Conservation (phyloP, 2,113 vertebrate species). For the Misgurnus anguillicaudatus region DNA sequence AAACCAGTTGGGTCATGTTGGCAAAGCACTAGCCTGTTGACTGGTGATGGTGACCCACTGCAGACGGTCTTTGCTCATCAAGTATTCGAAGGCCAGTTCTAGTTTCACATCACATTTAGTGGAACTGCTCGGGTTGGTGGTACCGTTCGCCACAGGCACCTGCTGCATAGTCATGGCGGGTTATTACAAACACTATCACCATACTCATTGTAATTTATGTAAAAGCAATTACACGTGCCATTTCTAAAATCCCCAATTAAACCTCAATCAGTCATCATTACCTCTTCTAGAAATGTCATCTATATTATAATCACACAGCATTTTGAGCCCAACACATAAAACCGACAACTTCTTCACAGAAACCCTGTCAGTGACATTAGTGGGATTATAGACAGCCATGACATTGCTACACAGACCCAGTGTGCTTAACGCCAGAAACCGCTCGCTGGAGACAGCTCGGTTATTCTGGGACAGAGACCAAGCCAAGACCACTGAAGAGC, state of each 20-base stretch:
- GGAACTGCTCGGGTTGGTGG: slow-evolving; percentile 78
- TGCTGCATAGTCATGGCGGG: slow-evolving; percentile 61
- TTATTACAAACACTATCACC: slow-evolving; percentile 16
- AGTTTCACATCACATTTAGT: slow-evolving; percentile 90
- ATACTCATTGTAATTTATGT: slow-evolving; percentile 11
- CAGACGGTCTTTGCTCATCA: slow-evolving; percentile 97
- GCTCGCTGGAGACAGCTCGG: slow-evolving; percentile 1
- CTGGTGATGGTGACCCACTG: slow-evolving; percentile 99
- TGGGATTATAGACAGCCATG: neutral
- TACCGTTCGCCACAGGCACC: slow-evolving; percentile 86
- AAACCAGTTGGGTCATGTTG: too few species aligned
- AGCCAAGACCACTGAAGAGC: neutral
- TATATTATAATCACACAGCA: neutral
- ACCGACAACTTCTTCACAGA: neutral
- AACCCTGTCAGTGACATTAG: slow-evolving; percentile 8
- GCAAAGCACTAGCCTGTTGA: slow-evolving; percentile 81
- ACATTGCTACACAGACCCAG: slow-evolving; percentile 1
- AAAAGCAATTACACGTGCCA: neutral
- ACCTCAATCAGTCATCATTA: slow-evolving; percentile 23
- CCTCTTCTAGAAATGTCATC: slow-evolving; percentile 16
- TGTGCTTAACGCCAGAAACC: neutral
- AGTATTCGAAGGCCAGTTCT: slow-evolving; percentile 96
- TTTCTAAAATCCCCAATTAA: slow-evolving; percentile 11
- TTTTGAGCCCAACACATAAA: neutral
- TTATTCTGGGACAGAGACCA: neutral